Base-by-base conservation (phyloP, 2,888 invertebrate species). In the Tridacna gigas region DNA sequence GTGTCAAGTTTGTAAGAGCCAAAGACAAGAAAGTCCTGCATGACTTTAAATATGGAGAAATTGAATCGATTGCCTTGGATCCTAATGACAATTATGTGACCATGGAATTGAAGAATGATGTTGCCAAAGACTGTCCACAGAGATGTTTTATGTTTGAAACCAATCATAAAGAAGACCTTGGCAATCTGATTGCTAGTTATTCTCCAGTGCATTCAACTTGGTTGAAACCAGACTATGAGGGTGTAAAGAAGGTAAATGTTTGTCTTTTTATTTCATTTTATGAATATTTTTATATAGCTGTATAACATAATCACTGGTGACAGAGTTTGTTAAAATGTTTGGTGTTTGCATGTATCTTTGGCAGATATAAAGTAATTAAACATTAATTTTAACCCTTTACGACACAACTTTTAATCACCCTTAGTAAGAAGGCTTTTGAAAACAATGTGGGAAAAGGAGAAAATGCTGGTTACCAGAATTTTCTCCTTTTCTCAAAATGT, bases 51-150 rank as follows among this genome's bases (percentile, higher is more conserved):
- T 99, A 98, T 95, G 96, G 96, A 85, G 98, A 98, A 94, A 97
- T 99, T 73, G 98, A 99, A 92, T 97, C 98, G 18, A 97, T 99
- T 82, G 96, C 97, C 94, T 96, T 98, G 90, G 98, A 98, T 94
- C 98, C 98, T 0, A 98, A 97, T 90, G 98, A 99, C 95, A 97
- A 97, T 92, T 98, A 98, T 89, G 97, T 99, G 66, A 98, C 98
- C 0, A 97, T 99, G 90, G 98, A 98, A 80, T 95, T 99, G 74
- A 97, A 97, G 92, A 98, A 98, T 77, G 89, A 83, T 20, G 86
- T 89, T 15, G 91, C 91, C 37, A 83, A 83, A 0, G 88, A 88
- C 26, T 89, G 92, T 80, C 88, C 90, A 20, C 93, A 92, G 84
- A 86, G 92, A 63, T 91, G 92, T 95, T 98, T 98, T 94, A 98